Evolutionary conservation across 1,140 invertebrate species (phyloP).

Genomic region (Trypoxylus dichotomus): DNA sequence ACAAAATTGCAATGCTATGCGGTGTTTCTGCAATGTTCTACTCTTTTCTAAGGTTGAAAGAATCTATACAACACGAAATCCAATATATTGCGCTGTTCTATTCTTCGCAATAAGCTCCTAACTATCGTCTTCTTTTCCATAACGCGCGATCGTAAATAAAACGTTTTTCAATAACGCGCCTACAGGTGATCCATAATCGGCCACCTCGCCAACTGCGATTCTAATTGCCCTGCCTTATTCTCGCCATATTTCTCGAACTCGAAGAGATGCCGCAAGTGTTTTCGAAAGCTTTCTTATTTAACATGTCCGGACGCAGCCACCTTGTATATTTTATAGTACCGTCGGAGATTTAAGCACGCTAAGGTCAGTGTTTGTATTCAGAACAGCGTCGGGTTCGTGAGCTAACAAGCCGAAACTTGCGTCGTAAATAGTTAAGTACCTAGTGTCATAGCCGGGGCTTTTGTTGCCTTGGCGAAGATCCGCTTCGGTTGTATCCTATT

Average conservation of each 20-base stretch:
- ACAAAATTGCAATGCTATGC: too few species aligned
- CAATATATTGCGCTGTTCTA: too few species aligned
- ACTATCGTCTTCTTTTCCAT: background rate
- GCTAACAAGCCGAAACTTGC: constrained; percentile 11
- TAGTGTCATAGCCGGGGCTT: background rate
- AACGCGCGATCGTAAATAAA: background rate
- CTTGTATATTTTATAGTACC: background rate
- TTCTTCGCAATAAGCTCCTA: too few species aligned
- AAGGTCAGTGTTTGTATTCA: constrained; percentile 19
- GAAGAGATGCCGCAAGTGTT: background rate
- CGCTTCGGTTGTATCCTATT: background rate
- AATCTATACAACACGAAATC: too few species aligned
- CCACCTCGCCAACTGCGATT: background rate
- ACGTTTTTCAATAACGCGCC: background rate
- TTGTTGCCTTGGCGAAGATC: background rate
- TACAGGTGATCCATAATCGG: background rate
- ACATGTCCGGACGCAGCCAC: background rate
- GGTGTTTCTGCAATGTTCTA: too few species aligned
- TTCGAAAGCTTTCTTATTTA: constrained; percentile 7
- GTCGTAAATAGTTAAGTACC: constrained; percentile 21
- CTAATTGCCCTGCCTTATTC: background rate
- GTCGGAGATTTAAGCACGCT: background rate
- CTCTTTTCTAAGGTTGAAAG: too few species aligned
- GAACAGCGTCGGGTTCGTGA: background rate
- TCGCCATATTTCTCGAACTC: background rate